Conservation (phyloP, 2,113 vertebrate genomes). For the Ochotona princeps region DNA sequence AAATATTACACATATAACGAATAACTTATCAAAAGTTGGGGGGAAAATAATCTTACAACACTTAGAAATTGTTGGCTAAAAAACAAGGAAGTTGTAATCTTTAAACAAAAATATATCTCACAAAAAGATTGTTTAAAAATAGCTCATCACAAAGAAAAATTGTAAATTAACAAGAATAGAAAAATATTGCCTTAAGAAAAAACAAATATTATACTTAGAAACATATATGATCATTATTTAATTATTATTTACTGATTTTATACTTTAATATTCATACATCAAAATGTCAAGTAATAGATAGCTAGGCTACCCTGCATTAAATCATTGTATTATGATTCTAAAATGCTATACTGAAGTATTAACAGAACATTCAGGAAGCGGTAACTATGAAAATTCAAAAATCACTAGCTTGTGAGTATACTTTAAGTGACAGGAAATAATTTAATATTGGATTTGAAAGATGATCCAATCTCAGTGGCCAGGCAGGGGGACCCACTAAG, state of each 20-base stretch:
- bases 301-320: background rate
- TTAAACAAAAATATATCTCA: slow-evolving; percentile 41
- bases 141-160: slow-evolving; percentile 24
- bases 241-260: slow-evolving; percentile 8
- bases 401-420: background rate
- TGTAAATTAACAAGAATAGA: slow-evolving; percentile 13
- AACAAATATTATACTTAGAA: slow-evolving; percentile 17
- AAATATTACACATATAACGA: slow-evolving; percentile 8
- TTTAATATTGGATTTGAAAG: slow-evolving; percentile 9
- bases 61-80: no score
- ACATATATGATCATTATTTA: background rate
- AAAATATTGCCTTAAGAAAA: slow-evolving; percentile 11
- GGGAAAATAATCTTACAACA: background rate
- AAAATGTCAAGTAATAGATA: background rate
- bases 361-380: background rate
- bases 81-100: background rate
- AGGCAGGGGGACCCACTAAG: background rate
- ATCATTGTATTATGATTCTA: background rate
- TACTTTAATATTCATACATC: background rate
- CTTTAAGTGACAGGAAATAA: slow-evolving; percentile 31
- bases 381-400: background rate
- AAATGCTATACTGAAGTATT: slow-evolving; percentile 17
- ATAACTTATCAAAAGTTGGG: slow-evolving; percentile 1
- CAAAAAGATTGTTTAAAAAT: slow-evolving; percentile 32
- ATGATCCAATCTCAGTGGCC: background rate